Percentiles rank a stretch among this genome's conserved stretches.
These are phyloP conservation scores for Poecilia velifera DNA, from an alignment of 2,797 vertebrate genomes.

Conservation along the genomic window DNA sequence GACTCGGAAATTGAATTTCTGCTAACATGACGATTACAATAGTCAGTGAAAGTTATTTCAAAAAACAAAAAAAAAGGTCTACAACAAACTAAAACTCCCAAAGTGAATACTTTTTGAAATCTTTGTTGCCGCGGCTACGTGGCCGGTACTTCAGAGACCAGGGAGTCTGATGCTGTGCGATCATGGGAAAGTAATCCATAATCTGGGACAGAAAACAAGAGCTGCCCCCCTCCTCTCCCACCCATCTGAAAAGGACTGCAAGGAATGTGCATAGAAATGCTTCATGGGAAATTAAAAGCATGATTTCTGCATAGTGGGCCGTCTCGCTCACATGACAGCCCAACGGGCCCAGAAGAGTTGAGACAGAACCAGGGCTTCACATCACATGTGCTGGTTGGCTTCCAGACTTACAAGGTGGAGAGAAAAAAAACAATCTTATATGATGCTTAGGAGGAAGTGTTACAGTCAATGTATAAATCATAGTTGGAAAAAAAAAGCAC, in stretches of 20 bases:
- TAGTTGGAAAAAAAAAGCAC: not conserved
- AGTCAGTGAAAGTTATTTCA: not conserved
- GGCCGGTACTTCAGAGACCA: not conserved
- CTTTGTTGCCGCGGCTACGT: not conserved
- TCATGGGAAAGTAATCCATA: constrained; percentile 55
- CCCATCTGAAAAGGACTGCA: constrained; percentile 34
- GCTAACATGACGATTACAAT: not conserved
- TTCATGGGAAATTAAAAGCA: constrained; percentile 21
- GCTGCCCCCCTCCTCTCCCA: not conserved
- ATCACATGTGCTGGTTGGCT: constrained; percentile 29
- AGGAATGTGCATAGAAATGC: constrained; percentile 58
- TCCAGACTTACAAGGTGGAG: not conserved
- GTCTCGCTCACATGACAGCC: constrained; percentile 29
- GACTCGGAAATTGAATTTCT: not conserved
- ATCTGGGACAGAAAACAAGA: constrained; percentile 53
- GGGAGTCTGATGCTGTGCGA: constrained; percentile 45
- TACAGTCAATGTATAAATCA: not conserved
- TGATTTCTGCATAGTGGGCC: constrained; percentile 37
- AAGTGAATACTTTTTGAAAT: not conserved
- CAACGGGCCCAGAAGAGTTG: not conserved
- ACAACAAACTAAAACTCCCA: not conserved
- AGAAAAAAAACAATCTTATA: not conserved
- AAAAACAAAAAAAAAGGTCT: not conserved
- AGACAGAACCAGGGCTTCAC: constrained; percentile 26
- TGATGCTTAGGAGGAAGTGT: not conserved